A percentile compares a stretch with the other conserved stretches of the same genome.
phyloP scores from a whole-genome alignment of 2,888 invertebrate genomes.

The Biston betularia region DNA sequence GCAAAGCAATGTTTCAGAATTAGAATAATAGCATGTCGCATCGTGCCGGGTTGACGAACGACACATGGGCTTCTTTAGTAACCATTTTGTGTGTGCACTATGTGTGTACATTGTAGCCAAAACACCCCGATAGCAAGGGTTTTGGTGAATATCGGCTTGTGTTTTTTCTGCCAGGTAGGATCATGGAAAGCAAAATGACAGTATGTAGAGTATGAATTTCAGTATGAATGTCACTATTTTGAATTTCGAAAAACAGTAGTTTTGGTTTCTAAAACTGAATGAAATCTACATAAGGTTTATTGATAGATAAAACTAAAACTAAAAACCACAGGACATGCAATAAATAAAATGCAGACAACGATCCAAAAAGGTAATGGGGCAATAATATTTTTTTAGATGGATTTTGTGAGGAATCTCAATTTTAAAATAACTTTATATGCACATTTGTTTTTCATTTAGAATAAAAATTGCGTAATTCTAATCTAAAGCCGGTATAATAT shows the following conservation, averaged over 20 bases:
- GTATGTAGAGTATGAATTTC: background rate
- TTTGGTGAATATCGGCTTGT: background rate
- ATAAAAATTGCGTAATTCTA: conserved; percentile 61
- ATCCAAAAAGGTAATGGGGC: background rate
- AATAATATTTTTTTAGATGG: no score
- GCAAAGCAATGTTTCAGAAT: conserved; percentile 66
- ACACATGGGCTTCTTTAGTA: conserved; percentile 67
- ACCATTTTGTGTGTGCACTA: conserved; percentile 69
- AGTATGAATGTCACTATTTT: conserved; percentile 14
- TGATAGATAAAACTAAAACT: background rate
- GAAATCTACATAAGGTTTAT: background rate
- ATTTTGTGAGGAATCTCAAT: background rate
- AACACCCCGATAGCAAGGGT: background rate
- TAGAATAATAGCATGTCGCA: conserved; percentile 71
- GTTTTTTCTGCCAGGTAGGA: background rate
- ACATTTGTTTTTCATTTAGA: background rate
- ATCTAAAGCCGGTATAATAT: conserved; percentile 55
- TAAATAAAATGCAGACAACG: background rate
- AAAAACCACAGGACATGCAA: background rate
- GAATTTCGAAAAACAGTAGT: conserved; percentile 33
- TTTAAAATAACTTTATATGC: background rate
- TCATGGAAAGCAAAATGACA: conserved; percentile 14
- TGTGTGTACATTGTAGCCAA: background rate
- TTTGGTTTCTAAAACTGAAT: background rate
- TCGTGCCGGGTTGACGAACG: conserved; percentile 53